Evolutionary conservation across 2,113 vertebrate genomes (phyloP), one percentile per base, ranked within the genome.

Genomic region (Percina caprodes): DNA sequence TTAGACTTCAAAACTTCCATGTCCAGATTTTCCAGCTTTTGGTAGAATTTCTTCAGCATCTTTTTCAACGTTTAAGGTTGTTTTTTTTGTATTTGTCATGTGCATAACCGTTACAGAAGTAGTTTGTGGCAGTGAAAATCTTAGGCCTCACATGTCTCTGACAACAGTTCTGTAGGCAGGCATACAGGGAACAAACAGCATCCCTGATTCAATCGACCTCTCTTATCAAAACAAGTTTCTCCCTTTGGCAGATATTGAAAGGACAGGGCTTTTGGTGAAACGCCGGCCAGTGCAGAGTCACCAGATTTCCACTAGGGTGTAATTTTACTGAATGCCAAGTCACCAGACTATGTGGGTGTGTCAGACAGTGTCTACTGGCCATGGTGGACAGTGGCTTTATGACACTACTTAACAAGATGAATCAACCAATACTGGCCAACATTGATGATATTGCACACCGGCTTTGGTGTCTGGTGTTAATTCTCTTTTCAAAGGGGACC

Each of bases 231-330:
- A 90, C 87, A 86, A 59, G 63, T 68, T 74, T 85, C 67, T 66
- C 51, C 48, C 58, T 52, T 86, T 89, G 89, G 83, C 85, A 65
- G 49, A 16, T n/a, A 39, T 30, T 87, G 82, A 90, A 93, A 86
- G 80, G 80, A 88, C 15, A 0, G 39, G 87, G 77, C 54, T 89
- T 83, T 89, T 77, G 79, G 70, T 84, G 45, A 45, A 55, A 66
- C 24, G 12, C 67, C 39, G 55, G 49, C 59, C 62, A 48, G 67
- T 13, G 61, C 86, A 86, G 74, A 85, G 86, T 93, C 92, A 92
- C 89, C 84, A 89, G 87, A 89, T 91, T 93, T 74, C 77, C 68
- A 86, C 87, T 85, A 82, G 83, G 58, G 26, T 75, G 85, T 90
- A 84, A 90, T 90, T 89, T 85, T 54, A 91, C 78, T 70, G 69